A percentile compares a stretch with the other conserved stretches of the same genome.
phyloP scores from a whole-genome alignment of 2,888 invertebrate genomes.

The Sesia bembeciformis region DNA sequence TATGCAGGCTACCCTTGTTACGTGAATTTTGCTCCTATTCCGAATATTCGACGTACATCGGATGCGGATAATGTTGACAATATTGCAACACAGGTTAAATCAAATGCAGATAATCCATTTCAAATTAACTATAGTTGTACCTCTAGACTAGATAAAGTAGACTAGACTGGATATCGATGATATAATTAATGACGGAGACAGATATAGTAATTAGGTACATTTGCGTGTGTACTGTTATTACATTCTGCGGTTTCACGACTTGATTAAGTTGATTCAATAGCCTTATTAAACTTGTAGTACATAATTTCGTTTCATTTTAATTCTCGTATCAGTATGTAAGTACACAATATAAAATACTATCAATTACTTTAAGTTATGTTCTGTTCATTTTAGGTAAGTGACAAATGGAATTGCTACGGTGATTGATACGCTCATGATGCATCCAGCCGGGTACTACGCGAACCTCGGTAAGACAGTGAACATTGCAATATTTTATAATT shows the following conservation, averaged over 20 bases:
- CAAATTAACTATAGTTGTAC: conserved; percentile 3
- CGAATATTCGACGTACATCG: conserved; percentile 63
- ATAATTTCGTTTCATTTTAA: background rate
- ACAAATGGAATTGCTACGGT: conserved; percentile 64
- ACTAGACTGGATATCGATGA: background rate
- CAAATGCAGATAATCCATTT: conserved; percentile 28
- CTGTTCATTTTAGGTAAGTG: conserved; percentile 67
- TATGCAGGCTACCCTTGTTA: conserved; percentile 52
- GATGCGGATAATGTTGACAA: conserved; percentile 48
- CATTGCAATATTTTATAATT: no score
- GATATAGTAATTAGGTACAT: conserved; percentile 5
- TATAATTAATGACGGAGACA: background rate
- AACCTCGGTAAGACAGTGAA: conserved; percentile 56
- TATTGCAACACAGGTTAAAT: conserved; percentile 37
- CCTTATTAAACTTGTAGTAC: no score
- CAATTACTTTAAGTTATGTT: conserved; percentile 8
- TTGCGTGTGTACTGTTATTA: conserved; percentile 8
- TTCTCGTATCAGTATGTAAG: no score
- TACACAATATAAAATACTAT: no score
- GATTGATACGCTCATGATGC: conserved; percentile 60
- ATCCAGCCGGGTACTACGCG: conserved; percentile 71
- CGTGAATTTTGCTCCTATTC: conserved; percentile 61
- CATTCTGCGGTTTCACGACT: conserved; percentile 35
- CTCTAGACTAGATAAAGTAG: conserved; percentile 1
- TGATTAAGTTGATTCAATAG: conserved; percentile 18